These are phyloP conservation scores for Sialis fuliginosa DNA, from an alignment of 2,888 invertebrate species.

Conservation along the genomic window DNA sequence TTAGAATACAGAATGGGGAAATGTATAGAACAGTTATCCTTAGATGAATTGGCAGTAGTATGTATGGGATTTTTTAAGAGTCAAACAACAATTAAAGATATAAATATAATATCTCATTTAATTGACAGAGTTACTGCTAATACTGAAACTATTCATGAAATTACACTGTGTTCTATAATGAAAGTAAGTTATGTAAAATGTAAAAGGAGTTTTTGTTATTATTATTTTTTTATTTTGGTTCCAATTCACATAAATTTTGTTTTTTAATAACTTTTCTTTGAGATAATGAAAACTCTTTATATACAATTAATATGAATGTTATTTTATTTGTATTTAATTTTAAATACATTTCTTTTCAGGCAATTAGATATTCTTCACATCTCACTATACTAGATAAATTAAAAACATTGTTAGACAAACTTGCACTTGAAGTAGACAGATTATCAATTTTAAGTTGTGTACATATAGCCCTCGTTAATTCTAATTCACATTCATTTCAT, in stretches of 20 bases:
- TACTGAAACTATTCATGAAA: conserved; percentile 37
- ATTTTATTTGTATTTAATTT: background rate
- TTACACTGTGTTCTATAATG: conserved; percentile 44
- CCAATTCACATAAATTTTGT: background rate
- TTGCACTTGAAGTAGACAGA: conserved; percentile 36
- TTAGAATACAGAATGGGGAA: conserved; percentile 38
- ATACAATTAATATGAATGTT: background rate
- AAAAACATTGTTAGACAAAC: conserved; percentile 30
- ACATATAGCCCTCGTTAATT: conserved; percentile 46
- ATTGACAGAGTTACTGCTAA: conserved; percentile 29
- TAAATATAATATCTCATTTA: conserved; percentile 26
- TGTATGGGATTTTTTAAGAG: conserved; percentile 66
- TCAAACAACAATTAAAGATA: conserved; percentile 37
- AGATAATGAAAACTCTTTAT: background rate
- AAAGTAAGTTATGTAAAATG: conserved; percentile 24
- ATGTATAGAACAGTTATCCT: conserved; percentile 32
- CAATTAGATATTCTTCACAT: conserved; percentile 38
- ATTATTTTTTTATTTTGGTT: background rate
- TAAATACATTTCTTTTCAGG: conserved; percentile 13
- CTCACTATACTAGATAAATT: conserved; percentile 27
- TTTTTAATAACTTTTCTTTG: background rate
- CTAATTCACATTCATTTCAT: conserved; percentile 30
- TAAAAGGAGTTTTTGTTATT: no score
- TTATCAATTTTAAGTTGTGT: conserved; percentile 41
- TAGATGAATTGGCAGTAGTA: conserved; percentile 52